Evolutionary conservation across 2,888 invertebrate species (phyloP).

Genomic region (Temnothorax rugatulus): DNA sequence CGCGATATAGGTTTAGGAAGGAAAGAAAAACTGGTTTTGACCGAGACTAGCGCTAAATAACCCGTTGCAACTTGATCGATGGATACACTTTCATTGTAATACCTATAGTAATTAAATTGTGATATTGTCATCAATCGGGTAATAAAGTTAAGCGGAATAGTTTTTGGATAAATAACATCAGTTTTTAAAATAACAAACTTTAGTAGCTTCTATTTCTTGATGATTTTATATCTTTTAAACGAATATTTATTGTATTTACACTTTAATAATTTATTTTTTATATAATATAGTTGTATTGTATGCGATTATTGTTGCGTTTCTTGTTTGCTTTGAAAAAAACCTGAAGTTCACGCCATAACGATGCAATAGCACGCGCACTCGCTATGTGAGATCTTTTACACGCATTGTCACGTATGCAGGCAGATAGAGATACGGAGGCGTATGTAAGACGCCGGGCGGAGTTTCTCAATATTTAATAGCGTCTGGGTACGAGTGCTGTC

Average conservation of each 20-base stretch:
- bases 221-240: background rate
- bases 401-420: slow-evolving; percentile 39
- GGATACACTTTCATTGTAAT: background rate
- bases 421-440: slow-evolving; percentile 15
- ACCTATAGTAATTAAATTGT: background rate
- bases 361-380: slow-evolving; percentile 1
- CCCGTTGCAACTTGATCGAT: background rate
- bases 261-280: background rate
- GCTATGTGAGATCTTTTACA: slow-evolving; percentile 30
- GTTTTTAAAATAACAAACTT: background rate
- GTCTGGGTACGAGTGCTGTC: slow-evolving; percentile 84
- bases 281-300: background rate
- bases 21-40: background rate
- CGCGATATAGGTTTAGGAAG: background rate
- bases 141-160: background rate
- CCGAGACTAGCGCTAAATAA: too few relatives aligned
- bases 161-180: background rate
- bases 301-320: background rate
- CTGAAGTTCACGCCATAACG: slow-evolving; percentile 9
- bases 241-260: background rate
- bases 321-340: slow-evolving; percentile 1
- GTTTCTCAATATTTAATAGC: slow-evolving; percentile 86
- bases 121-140: background rate
- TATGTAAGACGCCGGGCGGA: slow-evolving; percentile 47
- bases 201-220: background rate